Percentiles rank a stretch among this genome's conserved stretches.
phyloP scores from a whole-genome alignment of 23 tunicate species.

The Diplosoma virens region DNA sequence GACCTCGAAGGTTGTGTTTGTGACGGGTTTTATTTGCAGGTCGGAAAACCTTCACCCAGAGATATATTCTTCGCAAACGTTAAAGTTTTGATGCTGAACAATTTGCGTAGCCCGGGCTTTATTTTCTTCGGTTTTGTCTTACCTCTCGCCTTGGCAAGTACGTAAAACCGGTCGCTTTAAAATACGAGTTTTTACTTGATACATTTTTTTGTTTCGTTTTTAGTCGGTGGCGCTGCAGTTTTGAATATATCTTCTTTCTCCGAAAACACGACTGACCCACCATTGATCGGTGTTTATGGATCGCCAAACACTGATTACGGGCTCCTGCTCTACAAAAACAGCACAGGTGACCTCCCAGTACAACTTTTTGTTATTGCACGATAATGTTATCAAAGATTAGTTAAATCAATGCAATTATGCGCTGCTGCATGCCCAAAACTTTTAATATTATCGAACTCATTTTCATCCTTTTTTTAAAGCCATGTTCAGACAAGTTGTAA shows the following conservation, averaged over 20 bases:
- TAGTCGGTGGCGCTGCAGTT: slow-evolving; percentile 66
- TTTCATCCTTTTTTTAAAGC: too few relatives aligned
- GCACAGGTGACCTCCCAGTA: too few relatives aligned
- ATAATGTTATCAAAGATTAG: too few relatives aligned
- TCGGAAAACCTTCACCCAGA: not conserved
- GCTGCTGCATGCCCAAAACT: too few relatives aligned
- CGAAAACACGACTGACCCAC: slow-evolving; percentile 17
- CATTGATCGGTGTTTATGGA: not conserved
- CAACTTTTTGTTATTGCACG: too few relatives aligned
- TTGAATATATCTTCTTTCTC: slow-evolving; percentile 10
- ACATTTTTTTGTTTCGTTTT: not conserved
- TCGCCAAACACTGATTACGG: not conserved
- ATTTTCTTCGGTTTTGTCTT: slow-evolving; percentile 60
- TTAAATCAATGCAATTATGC: too few relatives aligned
- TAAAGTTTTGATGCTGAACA: slow-evolving; percentile 2
- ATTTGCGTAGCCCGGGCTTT: slow-evolving; percentile 51
- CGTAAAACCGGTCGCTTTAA: slow-evolving; percentile 7
- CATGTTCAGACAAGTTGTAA: too few relatives aligned
- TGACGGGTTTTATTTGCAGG: slow-evolving; percentile 20
- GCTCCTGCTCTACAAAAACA: slow-evolving; percentile 60
- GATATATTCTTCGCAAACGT: slow-evolving; percentile 19
- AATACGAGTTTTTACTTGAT: not conserved
- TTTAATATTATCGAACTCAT: too few relatives aligned
- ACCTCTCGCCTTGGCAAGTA: slow-evolving; percentile 75
- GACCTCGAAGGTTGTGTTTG: too few relatives aligned